These are phyloP conservation scores for Gallinago jamesoni DNA, from an alignment of 2,113 vertebrate species.

Conservation along the genomic window DNA sequence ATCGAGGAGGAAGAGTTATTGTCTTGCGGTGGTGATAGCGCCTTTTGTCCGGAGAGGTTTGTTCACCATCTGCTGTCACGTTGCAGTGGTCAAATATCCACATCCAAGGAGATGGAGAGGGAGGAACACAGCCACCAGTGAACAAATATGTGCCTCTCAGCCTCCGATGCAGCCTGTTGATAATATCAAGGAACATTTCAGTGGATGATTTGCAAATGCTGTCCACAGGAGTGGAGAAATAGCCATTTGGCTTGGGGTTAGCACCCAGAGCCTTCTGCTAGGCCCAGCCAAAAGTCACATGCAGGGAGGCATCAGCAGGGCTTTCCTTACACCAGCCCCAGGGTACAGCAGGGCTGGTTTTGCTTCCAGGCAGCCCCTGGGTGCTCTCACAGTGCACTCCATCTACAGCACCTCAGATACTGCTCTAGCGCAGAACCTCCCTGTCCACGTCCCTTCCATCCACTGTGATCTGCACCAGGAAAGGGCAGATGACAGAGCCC, in stretches of 20 bases:
- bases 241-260: neutral
- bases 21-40: neutral
- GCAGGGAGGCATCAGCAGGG: neutral
- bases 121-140: neutral
- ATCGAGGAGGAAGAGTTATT: neutral
- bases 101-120: neutral
- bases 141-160: neutral
- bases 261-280: neutral
- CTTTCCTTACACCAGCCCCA: neutral
- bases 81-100: neutral
- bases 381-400: neutral
- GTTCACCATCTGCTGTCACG: neutral
- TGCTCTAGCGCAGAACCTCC: neutral
- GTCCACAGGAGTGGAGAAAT: neutral
- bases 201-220: neutral
- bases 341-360: neutral
- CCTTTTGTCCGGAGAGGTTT: neutral
- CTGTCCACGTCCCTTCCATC: fast-evolving
- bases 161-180: neutral
- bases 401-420: neutral
- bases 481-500: neutral
- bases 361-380: neutral
- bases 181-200: neutral
- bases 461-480: neutral
- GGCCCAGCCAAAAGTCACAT: neutral